Percentiles rank a stretch among this genome's conserved stretches.
Evolutionary conservation across 2,113 vertebrate species (phyloP).

Genomic region (Romanogobio albipinnatus): DNA sequence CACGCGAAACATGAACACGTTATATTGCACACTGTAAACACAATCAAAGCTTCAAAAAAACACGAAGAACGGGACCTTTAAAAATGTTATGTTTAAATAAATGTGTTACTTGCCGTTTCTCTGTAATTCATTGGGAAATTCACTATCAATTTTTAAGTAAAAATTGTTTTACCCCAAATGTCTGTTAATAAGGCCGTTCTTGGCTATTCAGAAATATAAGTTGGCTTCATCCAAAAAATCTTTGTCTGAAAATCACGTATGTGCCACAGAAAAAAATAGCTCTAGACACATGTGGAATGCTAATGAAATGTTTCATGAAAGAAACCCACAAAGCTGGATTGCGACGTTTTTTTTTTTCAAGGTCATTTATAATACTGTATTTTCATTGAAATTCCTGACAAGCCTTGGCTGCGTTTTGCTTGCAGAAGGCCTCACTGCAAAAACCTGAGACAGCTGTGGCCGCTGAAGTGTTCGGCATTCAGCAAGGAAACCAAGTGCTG

Average conservation of each 20-base stretch:
- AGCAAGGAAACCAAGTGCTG: constrained; percentile 37
- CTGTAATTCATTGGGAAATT: no score
- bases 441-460: constrained; percentile 70
- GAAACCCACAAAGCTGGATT: background rate
- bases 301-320: constrained; percentile 1
- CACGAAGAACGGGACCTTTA: no score
- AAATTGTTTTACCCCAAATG: background rate
- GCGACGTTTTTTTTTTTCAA: background rate
- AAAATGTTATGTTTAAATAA: no score
- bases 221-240: background rate
- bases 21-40: no score
- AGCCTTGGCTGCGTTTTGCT: constrained; percentile 72
- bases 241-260: background rate
- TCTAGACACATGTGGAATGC: background rate
- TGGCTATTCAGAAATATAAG: background rate
- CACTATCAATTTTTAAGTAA: no score
- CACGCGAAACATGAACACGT: no score
- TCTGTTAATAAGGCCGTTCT: constrained; percentile 1
- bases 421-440: constrained; percentile 68
- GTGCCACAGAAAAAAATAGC: background rate
- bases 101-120: no score
- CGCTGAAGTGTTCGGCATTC: constrained; percentile 56
- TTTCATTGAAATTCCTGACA: constrained; percentile 72
- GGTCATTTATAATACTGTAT: constrained; percentile 61
- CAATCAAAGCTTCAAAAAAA: no score